Conservation (phyloP, 2,113 vertebrate genomes). For the Poecilia latipinna region DNA sequence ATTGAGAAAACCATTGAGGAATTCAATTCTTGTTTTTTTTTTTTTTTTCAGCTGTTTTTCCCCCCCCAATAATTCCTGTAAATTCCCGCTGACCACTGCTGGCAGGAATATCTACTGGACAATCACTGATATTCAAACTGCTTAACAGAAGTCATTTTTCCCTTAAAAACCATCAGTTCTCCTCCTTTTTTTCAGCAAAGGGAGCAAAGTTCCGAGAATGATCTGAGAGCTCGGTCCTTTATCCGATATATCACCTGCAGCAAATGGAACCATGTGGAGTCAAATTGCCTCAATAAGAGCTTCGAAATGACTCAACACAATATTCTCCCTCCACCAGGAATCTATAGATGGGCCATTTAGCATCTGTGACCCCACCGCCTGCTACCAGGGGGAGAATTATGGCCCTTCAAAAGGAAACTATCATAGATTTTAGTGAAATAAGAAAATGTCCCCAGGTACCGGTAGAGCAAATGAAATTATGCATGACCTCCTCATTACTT, state of each 20-base stretch:
- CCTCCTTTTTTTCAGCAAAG: neutral
- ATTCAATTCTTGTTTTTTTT: no score
- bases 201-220: conserved; percentile 42
- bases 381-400: conserved; percentile 77
- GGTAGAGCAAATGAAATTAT: conserved; percentile 82
- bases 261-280: conserved; percentile 76
- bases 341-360: conserved; percentile 82
- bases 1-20: no score
- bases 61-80: conserved; percentile 30
- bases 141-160: conserved; percentile 38
- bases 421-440: conserved; percentile 83
- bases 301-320: conserved; percentile 70
- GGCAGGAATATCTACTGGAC: conserved; percentile 43
- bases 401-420: conserved; percentile 79
- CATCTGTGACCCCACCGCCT: conserved; percentile 79
- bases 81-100: conserved; percentile 29
- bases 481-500: conserved; percentile 79
- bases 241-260: conserved; percentile 61
- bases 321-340: conserved; percentile 74
- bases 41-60: no score
- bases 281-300: conserved; percentile 72
- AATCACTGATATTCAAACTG: conserved; percentile 63
- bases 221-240: conserved; percentile 59
- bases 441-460: conserved; percentile 80
- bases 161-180: conserved; percentile 39